Evolutionary conservation across 1,140 invertebrate species (phyloP).

Genomic region (Agrilus planipennis): DNA sequence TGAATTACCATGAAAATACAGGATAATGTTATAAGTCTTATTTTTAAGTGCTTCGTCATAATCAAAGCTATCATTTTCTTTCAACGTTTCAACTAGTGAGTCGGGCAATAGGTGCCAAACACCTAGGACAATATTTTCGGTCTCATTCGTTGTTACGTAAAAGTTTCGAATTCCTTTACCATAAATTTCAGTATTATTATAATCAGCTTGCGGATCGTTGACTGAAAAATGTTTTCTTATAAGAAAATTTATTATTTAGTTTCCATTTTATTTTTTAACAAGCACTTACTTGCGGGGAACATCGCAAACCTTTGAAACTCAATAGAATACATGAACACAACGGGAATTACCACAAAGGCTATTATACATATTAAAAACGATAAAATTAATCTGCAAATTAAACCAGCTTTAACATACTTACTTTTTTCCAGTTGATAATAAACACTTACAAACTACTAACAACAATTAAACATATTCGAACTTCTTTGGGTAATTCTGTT

Average conservation of each 20-base stretch:
- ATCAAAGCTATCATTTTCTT: constrained; percentile 3
- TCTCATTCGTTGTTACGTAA: constrained; percentile 16
- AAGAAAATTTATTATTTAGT: no score
- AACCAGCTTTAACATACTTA: no score
- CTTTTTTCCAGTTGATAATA: no score
- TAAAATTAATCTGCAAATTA: constrained; percentile 13
- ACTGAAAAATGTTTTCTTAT: constrained; percentile 8
- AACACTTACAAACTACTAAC: no score
- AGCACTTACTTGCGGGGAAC: constrained; percentile 20
- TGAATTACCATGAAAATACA: constrained; percentile 27
- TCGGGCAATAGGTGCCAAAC: constrained; percentile 23
- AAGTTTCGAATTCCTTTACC: constrained; percentile 19
- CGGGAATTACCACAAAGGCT: constrained; percentile 22
- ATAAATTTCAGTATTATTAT: constrained; percentile 15
- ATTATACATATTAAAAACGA: constrained; percentile 16
- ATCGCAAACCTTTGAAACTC: constrained; percentile 19
- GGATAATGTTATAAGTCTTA: constrained; percentile 12
- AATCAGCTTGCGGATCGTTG: constrained; percentile 14
- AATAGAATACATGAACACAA: constrained; percentile 22
- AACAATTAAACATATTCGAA: no score
- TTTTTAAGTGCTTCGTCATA: constrained; percentile 11
- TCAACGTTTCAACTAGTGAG: constrained; percentile 13
- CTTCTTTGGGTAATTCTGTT: no score
- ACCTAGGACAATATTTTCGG: constrained; percentile 17
- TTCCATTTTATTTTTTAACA: no score